Evolutionary conservation across 2,113 vertebrate genomes (phyloP).

Genomic region (Phrynosoma platyrhinos): DNA sequence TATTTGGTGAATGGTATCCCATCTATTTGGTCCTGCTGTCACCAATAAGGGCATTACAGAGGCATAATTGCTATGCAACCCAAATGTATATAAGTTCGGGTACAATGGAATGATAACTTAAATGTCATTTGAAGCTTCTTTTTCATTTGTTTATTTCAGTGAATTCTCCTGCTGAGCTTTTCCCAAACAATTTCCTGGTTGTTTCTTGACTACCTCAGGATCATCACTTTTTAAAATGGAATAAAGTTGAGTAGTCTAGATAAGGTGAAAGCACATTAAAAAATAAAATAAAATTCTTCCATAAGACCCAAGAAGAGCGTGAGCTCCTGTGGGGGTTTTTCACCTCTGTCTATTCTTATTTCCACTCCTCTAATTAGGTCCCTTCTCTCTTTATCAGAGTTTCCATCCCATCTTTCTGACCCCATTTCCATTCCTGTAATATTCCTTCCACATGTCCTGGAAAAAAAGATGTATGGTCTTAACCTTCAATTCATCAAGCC

Average conservation of each 20-base stretch:
- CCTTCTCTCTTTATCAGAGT: constrained; percentile 44
- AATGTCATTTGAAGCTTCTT: neutral
- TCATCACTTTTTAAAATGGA: constrained; percentile 22
- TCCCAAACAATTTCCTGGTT: neutral
- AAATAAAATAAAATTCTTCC: neutral
- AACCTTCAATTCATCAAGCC: constrained; percentile 56
- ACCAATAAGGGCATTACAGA: neutral
- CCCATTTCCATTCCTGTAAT: constrained; percentile 52
- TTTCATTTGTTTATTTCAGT: neutral
- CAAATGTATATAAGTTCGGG: neutral
- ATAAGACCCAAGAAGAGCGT: constrained; percentile 21
- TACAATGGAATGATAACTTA: neutral
- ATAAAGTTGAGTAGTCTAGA: constrained; percentile 13
- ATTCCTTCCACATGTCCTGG: constrained; percentile 19
- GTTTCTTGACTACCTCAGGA: constrained; percentile 41
- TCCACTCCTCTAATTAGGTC: constrained; percentile 67
- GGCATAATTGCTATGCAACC: neutral
- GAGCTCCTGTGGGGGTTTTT: constrained; percentile 59
- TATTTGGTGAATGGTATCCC: no score
- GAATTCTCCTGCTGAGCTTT: neutral
- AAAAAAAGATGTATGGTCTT: constrained; percentile 56
- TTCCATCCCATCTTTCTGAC: constrained; percentile 55
- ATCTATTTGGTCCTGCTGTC: neutral
- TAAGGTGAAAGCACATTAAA: constrained; percentile 9
- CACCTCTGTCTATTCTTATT: constrained; percentile 51